phyloP scores from a whole-genome alignment of 2,888 invertebrate species.

The Augochlorella aurata region DNA sequence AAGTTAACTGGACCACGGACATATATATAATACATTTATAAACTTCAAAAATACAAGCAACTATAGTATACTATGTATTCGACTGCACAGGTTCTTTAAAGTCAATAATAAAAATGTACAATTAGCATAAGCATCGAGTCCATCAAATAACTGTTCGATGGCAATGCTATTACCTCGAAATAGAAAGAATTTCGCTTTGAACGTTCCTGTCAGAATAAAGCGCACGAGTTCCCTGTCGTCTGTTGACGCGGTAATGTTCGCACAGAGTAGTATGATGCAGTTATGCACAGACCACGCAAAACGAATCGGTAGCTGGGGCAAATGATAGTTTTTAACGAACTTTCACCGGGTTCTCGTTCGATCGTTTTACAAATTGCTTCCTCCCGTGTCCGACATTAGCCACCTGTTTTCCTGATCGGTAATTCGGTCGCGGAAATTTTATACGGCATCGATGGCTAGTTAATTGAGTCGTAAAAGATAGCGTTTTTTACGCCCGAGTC shows the following conservation, averaged over 20 bases:
- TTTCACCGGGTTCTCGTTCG: neutral
- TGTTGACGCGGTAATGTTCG: neutral
- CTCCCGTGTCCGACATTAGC: neutral
- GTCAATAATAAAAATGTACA: too few species aligned
- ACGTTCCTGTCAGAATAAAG: too few species aligned
- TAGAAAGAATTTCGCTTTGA: too few species aligned
- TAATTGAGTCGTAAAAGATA: conserved; percentile 52
- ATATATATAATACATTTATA: too few species aligned
- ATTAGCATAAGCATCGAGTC: too few species aligned
- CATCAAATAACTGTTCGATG: too few species aligned
- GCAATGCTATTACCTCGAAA: too few species aligned
- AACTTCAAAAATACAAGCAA: too few species aligned
- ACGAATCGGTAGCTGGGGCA: neutral
- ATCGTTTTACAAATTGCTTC: neutral
- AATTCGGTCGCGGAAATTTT: conserved; percentile 15
- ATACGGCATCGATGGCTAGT: conserved; percentile 12
- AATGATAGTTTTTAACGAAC: neutral
- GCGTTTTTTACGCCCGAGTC: conserved; percentile 7
- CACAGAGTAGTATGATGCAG: neutral
- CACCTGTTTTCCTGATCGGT: neutral
- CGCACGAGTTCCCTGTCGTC: too few species aligned
- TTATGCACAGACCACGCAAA: neutral
- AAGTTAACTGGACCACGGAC: too few species aligned
- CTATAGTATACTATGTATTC: too few species aligned
- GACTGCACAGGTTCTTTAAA: too few species aligned